Percentiles rank a stretch among this genome's conserved stretches.
Evolutionary conservation across 1,140 invertebrate species (phyloP).

Genomic region (Bilobella aurantiaca): DNA sequence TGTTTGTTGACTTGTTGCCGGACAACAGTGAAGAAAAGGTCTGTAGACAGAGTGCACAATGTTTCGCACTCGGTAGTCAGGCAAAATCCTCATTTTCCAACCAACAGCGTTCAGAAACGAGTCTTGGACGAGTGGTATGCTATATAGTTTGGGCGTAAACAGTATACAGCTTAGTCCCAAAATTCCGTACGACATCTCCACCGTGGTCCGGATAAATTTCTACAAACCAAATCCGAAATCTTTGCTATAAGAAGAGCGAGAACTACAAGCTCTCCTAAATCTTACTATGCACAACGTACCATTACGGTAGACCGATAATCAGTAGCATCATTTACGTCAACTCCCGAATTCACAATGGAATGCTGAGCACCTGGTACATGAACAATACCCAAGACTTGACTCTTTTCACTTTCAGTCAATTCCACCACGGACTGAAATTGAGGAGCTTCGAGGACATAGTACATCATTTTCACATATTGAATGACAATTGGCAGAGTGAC

Average conservation of each 20-base stretch:
- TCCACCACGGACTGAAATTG: not conserved
- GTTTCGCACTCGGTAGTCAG: conserved; percentile 10
- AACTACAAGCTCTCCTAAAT: not conserved
- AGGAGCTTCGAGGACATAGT: not conserved
- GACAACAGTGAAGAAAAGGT: conserved; percentile 13
- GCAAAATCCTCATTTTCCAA: not conserved
- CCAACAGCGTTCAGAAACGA: not conserved
- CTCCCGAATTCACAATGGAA: not conserved
- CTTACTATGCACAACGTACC: not conserved
- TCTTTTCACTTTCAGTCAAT: not conserved
- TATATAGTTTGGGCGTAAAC: conserved; percentile 12
- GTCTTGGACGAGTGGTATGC: conserved; percentile 8
- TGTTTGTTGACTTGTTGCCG: not conserved
- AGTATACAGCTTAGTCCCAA: conserved; percentile 5
- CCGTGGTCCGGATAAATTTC: conserved; percentile 1
- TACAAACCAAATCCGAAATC: conserved; percentile 8
- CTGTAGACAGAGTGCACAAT: conserved; percentile 6
- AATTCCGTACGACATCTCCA: conserved; percentile 9
- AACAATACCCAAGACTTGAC: not conserved
- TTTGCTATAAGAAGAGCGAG: not conserved
- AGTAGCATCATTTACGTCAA: not conserved
- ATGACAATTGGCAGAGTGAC: not conserved
- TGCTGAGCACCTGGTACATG: not conserved
- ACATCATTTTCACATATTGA: not conserved
- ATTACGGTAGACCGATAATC: not conserved